A percentile compares a stretch with the other conserved stretches of the same genome.
Conservation (phyloP, 2,888 invertebrate genomes). For the Actias luna region DNA sequence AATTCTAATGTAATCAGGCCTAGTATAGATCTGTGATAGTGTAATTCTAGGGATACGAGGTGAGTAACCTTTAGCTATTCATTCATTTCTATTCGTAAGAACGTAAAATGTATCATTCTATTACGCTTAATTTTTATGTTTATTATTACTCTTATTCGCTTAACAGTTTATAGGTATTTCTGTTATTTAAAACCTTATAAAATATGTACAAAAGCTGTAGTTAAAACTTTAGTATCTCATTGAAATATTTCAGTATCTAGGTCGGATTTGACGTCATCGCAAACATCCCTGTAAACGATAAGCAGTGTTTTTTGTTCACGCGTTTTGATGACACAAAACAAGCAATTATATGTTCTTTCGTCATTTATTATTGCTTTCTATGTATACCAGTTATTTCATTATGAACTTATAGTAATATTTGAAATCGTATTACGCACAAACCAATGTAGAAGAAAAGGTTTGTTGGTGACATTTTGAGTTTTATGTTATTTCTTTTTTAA, state of each 20-base stretch:
- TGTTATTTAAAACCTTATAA: background rate
- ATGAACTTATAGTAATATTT: background rate
- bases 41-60: constrained; percentile 33
- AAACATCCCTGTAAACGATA: constrained; percentile 13
- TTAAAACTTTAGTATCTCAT: constrained; percentile 19
- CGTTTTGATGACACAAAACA: background rate
- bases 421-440: background rate
- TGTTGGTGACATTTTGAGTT: too few relatives aligned
- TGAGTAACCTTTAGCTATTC: constrained; percentile 41
- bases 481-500: too few relatives aligned
- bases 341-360: background rate
- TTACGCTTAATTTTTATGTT: background rate
- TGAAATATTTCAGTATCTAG: constrained; percentile 56
- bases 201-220: background rate
- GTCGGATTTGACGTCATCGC: constrained; percentile 51
- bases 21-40: constrained; percentile 41
- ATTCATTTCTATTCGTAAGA: constrained; percentile 50
- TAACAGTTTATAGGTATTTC: background rate
- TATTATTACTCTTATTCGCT: background rate
- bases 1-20: constrained; percentile 49
- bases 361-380: background rate
- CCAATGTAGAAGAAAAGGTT: background rate
- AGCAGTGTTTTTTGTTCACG: background rate
- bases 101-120: constrained; percentile 36
- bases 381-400: background rate